A percentile compares a stretch with the other conserved stretches of the same genome.
phyloP scores from a whole-genome alignment of 2,113 vertebrate species.

The Aspiorhynchus laticeps region DNA sequence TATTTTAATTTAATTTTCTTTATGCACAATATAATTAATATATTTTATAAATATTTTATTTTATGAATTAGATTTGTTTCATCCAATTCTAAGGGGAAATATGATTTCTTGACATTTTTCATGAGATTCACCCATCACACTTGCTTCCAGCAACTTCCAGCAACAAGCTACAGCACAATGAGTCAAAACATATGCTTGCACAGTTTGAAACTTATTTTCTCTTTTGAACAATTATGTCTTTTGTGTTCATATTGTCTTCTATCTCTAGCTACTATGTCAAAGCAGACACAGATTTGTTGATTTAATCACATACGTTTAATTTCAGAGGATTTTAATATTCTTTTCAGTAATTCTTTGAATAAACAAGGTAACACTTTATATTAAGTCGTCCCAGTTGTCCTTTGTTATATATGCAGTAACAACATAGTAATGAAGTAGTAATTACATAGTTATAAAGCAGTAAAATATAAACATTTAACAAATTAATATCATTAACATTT shows the following conservation, averaged over 20 bases:
- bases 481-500: too few species aligned
- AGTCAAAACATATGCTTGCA: slow-evolving; percentile 23
- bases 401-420: slow-evolving; percentile 3
- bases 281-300: slow-evolving; percentile 30
- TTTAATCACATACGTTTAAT: slow-evolving; percentile 22
- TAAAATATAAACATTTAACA: too few species aligned
- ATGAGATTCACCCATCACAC: background rate
- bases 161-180: slow-evolving; percentile 1
- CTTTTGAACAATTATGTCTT: slow-evolving; percentile 32
- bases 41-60: too few species aligned
- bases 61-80: too few species aligned
- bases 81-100: too few species aligned
- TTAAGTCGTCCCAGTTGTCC: slow-evolving; percentile 41
- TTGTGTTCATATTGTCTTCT: slow-evolving; percentile 41
- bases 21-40: too few species aligned
- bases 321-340: slow-evolving; percentile 8
- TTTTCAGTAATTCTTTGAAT: slow-evolving; percentile 46
- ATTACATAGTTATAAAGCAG: slow-evolving; percentile 18
- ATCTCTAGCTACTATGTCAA: slow-evolving; percentile 30
- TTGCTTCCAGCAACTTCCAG: too few species aligned
- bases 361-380: slow-evolving; percentile 56
- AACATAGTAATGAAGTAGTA: background rate
- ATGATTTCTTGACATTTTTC: background rate
- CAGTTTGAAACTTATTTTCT: slow-evolving; percentile 20
- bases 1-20: too few species aligned